Conservation (phyloP, 2,113 vertebrate genomes). For the Nothocercus nigrocapillus region DNA sequence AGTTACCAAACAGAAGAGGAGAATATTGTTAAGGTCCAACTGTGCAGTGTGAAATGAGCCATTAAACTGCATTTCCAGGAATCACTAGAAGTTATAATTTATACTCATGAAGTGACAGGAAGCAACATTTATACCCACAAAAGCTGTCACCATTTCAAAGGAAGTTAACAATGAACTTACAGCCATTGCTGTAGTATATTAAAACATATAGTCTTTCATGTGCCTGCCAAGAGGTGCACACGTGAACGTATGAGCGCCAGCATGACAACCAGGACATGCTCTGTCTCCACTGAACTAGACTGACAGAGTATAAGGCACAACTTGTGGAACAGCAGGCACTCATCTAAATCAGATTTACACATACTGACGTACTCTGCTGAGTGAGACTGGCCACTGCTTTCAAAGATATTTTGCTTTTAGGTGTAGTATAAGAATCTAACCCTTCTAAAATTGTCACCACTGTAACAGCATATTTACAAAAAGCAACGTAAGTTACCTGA, state of each 20-base stretch:
- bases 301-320: background rate
- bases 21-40: background rate
- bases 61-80: background rate
- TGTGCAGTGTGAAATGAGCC: background rate
- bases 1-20: background rate
- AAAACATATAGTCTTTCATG: background rate
- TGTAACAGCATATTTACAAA: background rate
- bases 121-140: background rate
- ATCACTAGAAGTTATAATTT: background rate
- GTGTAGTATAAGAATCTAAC: background rate
- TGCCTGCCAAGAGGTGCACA: background rate
- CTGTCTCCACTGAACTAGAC: background rate
- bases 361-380: background rate
- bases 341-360: background rate
- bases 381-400: background rate
- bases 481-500: background rate
- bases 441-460: background rate
- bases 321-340: background rate
- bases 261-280: background rate
- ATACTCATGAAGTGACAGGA: background rate
- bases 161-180: background rate
- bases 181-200: background rate
- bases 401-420: background rate
- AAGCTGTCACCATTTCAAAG: background rate
- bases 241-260: background rate